Percentiles rank a stretch among this genome's conserved stretches.
Conservation (phyloP, 2,888 invertebrate species). For the Tromatobia lineatoria region DNA sequence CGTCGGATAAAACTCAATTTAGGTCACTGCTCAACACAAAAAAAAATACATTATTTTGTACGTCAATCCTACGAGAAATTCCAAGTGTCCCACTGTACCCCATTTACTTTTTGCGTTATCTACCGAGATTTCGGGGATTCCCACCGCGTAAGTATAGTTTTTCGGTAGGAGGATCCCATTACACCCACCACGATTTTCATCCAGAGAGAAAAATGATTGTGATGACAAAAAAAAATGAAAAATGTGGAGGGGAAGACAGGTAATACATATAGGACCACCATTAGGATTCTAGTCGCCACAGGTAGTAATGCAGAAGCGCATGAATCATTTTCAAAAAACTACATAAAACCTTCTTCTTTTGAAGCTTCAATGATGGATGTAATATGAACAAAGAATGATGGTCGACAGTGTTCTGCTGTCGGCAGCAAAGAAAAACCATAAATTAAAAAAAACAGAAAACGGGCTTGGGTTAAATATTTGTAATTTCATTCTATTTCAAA, state of each 20-base stretch:
- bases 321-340: not conserved
- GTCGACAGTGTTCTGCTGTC: not conserved
- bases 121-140: constrained; percentile 2
- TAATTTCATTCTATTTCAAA: too few species aligned
- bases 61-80: too few species aligned
- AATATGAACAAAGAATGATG: not conserved
- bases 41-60: too few species aligned
- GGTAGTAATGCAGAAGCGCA: not conserved
- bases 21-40: too few species aligned
- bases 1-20: too few species aligned
- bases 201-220: not conserved
- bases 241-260: not conserved
- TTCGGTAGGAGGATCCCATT: not conserved
- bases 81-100: too few species aligned
- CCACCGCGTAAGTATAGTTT: not conserved
- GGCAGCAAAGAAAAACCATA: not conserved
- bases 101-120: too few species aligned
- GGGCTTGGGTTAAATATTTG: not conserved
- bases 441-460: not conserved
- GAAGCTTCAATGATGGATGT: not conserved
- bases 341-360: not conserved
- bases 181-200: not conserved
- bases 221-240: not conserved
- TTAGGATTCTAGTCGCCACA: not conserved
- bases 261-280: not conserved